A percentile compares a stretch with the other conserved stretches of the same genome.
phyloP scores from a whole-genome alignment of 2,888 invertebrate species.

The Allacma fusca region DNA sequence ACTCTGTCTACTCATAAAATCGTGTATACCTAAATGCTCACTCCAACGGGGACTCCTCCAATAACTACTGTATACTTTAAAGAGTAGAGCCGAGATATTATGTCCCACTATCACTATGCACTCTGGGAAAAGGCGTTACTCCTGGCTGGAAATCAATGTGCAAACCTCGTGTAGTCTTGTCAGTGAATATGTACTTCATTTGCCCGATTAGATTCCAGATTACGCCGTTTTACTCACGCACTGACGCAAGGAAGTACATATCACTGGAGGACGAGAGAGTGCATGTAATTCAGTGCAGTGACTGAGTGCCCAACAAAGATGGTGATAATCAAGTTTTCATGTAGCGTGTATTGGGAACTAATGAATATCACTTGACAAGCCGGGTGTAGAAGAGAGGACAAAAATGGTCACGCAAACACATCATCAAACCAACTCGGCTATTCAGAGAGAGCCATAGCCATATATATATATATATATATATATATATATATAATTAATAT shows the following conservation, averaged over 20 bases:
- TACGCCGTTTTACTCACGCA: background rate
- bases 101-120: constrained; percentile 2
- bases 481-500: too few species aligned
- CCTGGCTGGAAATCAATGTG: constrained; percentile 33
- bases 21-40: too few species aligned
- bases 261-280: background rate
- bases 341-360: constrained; percentile 49
- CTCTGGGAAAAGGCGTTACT: constrained; percentile 38
- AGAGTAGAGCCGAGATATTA: too few species aligned
- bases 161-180: constrained; percentile 30
- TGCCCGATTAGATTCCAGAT: constrained; percentile 43
- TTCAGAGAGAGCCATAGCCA: background rate
- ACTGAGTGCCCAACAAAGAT: constrained; percentile 36
- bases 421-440: constrained; percentile 47
- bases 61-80: too few species aligned
- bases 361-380: constrained; percentile 58
- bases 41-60: too few species aligned
- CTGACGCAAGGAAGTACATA: background rate
- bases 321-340: constrained; percentile 53
- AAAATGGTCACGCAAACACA: constrained; percentile 58
- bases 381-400: constrained; percentile 55
- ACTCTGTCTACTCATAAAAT: background rate
- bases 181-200: constrained; percentile 43
- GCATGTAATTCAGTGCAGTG: constrained; percentile 31
- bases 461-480: too few species aligned